Evolutionary conservation across 2,797 vertebrate genomes (phyloP).

Genomic region (Apodemus agrarius): DNA sequence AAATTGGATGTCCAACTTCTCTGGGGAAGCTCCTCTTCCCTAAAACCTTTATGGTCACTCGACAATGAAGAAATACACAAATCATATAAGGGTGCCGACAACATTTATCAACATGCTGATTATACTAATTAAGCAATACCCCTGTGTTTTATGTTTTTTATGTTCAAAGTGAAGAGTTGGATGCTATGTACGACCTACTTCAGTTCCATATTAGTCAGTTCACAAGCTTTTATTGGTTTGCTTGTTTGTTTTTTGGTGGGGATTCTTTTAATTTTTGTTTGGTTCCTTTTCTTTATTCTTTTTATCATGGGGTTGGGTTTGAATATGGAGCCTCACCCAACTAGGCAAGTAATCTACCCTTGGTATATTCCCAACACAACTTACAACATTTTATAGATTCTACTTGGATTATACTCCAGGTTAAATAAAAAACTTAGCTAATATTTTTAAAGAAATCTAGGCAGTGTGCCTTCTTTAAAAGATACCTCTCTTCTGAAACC

Average conservation of each 20-base stretch:
- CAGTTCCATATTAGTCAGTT: background rate
- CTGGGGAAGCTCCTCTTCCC: background rate
- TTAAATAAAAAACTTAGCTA: background rate
- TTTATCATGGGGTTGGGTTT: background rate
- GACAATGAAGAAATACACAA: background rate
- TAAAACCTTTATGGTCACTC: slow-evolving; percentile 22
- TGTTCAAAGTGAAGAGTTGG: slow-evolving; percentile 22
- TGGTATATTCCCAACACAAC: background rate
- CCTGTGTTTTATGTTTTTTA: background rate
- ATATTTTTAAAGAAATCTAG: background rate
- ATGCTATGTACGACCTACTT: background rate
- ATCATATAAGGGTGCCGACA: background rate
- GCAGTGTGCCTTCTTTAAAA: background rate
- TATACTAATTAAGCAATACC: slow-evolving; percentile 7
- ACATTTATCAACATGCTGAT: background rate
- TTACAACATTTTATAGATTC: slow-evolving; percentile 15
- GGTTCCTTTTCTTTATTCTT: background rate
- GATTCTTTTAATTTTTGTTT: background rate
- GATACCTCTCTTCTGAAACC: background rate
- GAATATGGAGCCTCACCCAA: background rate
- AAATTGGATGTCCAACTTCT: slow-evolving; percentile 10
- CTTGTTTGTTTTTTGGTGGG: too few species aligned
- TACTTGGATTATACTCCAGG: background rate
- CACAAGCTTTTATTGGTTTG: background rate
- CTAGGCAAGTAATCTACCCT: background rate